These are phyloP conservation scores for Anisognathus igniventris DNA, from an alignment of 2,797 vertebrate genomes.

Conservation along the genomic window DNA sequence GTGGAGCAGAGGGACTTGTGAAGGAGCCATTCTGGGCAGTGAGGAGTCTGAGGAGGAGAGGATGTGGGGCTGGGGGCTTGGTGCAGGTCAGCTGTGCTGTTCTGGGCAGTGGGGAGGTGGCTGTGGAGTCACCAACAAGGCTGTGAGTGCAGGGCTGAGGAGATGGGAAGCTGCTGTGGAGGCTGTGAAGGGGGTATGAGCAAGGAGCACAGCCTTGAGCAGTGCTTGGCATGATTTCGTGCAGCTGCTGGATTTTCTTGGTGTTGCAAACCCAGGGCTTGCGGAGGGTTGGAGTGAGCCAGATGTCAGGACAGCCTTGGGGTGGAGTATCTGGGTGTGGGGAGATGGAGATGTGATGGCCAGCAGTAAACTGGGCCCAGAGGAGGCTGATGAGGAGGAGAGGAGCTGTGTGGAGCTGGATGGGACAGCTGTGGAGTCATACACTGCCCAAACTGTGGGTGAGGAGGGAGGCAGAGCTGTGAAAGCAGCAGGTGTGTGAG, in stretches of 20 bases:
- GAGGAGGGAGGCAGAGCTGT: not conserved
- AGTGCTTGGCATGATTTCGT: accelerated
- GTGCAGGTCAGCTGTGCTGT: not conserved
- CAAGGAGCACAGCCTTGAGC: accelerated
- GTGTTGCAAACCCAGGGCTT: not conserved
- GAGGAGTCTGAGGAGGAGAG: not conserved
- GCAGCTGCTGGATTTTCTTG: not conserved
- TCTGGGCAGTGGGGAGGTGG: not conserved
- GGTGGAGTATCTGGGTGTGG: not conserved
- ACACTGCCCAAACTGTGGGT: accelerated
- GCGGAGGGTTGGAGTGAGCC: not conserved
- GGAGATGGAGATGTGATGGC: not conserved
- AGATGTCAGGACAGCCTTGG: accelerated
- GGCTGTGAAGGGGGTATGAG: not conserved
- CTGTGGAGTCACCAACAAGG: not conserved
- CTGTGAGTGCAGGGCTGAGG: not conserved
- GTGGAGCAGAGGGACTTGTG: not conserved
- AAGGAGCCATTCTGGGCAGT: not conserved
- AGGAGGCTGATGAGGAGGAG: not conserved
- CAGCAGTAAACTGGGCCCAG: not conserved
- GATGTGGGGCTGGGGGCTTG: not conserved
- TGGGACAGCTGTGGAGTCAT: accelerated
- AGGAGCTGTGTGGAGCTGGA: accelerated
- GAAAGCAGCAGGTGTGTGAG: not conserved
- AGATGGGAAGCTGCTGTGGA: not conserved